A percentile compares a stretch with the other conserved stretches of the same genome.
Evolutionary conservation across 1,140 invertebrate genomes (phyloP).

Genomic region (Tetramorium parvispinum): DNA sequence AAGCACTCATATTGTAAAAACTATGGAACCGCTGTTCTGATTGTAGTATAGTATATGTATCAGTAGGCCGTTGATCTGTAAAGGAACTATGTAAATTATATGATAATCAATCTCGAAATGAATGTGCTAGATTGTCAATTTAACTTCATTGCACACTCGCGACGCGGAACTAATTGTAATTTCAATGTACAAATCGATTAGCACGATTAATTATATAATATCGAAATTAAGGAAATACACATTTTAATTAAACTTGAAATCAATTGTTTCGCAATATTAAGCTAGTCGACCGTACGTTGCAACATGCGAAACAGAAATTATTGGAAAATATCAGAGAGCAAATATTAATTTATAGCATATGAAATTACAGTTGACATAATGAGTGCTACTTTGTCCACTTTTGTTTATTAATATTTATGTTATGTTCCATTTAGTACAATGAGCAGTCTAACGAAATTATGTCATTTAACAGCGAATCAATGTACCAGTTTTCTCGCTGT

Average conservation of each 20-base stretch:
- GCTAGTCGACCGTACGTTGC: constrained; percentile 42
- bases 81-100: constrained; percentile 38
- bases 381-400: constrained; percentile 48
- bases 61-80: neutral
- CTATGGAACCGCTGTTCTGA: neutral
- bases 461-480: constrained; percentile 4
- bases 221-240: constrained; percentile 58
- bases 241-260: constrained; percentile 64
- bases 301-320: constrained; percentile 32
- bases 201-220: constrained; percentile 57
- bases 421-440: constrained; percentile 11
- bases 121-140: constrained; percentile 52
- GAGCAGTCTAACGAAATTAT: constrained; percentile 12
- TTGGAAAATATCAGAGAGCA: constrained; percentile 54
- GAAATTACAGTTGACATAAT: constrained; percentile 56
- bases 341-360: constrained; percentile 52
- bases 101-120: constrained; percentile 52
- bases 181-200: constrained; percentile 58
- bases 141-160: constrained; percentile 32
- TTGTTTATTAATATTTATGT: constrained; percentile 43
- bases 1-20: neutral
- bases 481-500: neutral
- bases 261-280: constrained; percentile 56
- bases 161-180: constrained; percentile 56
- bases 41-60: neutral